These are phyloP conservation scores for Ranitomeya imitator DNA, from an alignment of 2,113 vertebrate genomes.

Conservation along the genomic window DNA sequence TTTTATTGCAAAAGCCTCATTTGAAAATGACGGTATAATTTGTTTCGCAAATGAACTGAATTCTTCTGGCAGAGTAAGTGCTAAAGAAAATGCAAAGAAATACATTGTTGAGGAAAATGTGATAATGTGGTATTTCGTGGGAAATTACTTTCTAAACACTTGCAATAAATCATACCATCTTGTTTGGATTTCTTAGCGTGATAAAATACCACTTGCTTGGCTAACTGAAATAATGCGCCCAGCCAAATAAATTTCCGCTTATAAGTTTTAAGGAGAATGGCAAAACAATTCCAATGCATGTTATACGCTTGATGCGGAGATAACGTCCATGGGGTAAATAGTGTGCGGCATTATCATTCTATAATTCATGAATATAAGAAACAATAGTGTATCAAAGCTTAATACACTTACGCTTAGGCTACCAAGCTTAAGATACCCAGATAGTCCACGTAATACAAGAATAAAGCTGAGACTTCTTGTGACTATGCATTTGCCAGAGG, in stretches of 20 bases:
- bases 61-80: background rate
- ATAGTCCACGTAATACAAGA: background rate
- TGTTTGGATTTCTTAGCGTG: slow-evolving; percentile 23
- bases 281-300: background rate
- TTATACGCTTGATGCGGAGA: background rate
- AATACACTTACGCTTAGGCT: no score
- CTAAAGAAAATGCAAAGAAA: slow-evolving; percentile 7
- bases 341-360: background rate
- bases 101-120: background rate
- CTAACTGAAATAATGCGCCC: background rate
- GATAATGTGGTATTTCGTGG: slow-evolving; percentile 23
- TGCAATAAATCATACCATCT: slow-evolving; percentile 22
- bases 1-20: slow-evolving; percentile 19
- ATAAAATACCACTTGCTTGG: slow-evolving; percentile 15
- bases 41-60: slow-evolving; percentile 31
- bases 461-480: background rate
- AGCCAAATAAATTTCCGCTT: background rate
- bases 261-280: background rate
- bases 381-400: background rate
- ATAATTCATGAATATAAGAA: background rate
- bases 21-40: background rate
- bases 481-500: background rate
- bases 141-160: slow-evolving; percentile 13
- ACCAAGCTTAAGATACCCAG: background rate
- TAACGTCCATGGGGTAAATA: background rate